phyloP scores from a whole-genome alignment of 2,797 vertebrate species.

The Myoxocephalus aenaeus region DNA sequence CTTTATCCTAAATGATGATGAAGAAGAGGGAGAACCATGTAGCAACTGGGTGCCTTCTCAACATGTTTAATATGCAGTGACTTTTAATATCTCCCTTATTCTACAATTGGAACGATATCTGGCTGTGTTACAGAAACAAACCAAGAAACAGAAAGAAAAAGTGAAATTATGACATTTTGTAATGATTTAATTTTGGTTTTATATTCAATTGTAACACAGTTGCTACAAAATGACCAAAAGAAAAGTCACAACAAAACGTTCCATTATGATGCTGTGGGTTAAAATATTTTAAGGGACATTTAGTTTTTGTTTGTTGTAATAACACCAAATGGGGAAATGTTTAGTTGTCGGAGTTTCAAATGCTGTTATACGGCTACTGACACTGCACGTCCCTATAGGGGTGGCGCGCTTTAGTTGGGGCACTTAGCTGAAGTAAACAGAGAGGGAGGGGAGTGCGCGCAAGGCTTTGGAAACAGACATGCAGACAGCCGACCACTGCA shows the following conservation, averaged over 20 bases:
- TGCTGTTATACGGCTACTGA: background rate
- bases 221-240: background rate
- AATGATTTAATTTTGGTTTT: background rate
- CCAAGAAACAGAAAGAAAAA: background rate
- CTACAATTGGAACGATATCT: background rate
- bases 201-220: background rate
- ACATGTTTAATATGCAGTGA: background rate
- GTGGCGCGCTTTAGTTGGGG: constrained; percentile 41
- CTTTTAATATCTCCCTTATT: background rate
- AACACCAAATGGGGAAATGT: background rate
- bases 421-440: constrained; percentile 66
- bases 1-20: background rate
- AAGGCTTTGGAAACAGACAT: constrained; percentile 60
- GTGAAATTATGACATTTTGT: background rate
- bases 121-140: background rate
- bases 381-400: constrained; percentile 14
- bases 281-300: background rate
- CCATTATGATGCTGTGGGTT: background rate
- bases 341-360: background rate
- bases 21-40: background rate
- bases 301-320: background rate
- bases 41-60: too few relatives aligned
- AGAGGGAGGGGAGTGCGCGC: constrained; percentile 72
- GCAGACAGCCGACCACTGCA: constrained; percentile 70
- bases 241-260: background rate